Evolutionary conservation across 2,113 vertebrate species (phyloP), one percentile per base, ranked within the genome.

Genomic region (Nothobranchius furzeri): DNA sequence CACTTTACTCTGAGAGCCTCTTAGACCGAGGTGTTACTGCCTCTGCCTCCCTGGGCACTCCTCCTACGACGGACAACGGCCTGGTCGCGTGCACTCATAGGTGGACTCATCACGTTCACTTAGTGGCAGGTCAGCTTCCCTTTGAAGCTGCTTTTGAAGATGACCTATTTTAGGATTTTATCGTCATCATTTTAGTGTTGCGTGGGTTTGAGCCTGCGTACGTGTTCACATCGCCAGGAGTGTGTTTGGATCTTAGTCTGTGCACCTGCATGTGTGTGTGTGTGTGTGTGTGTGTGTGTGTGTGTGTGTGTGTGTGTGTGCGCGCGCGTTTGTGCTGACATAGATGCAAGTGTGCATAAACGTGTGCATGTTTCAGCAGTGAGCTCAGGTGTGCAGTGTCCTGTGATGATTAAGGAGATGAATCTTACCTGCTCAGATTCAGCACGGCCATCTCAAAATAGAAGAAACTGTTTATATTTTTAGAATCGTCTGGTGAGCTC

Each of bases 11-110:
- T 70, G 63, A 79, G 87, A 87, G 68, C 62, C 81, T 88, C 74
- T 90, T 81, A 86, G 70, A 68, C 70, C 62, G 70, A 89, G 86
- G 89, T 88, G 89, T 83, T 71, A 56, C 84, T 79, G 86, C 76
- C 76, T 78, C 64, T 67, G 51, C 48, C 60, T 81, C 78, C 20
- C 20, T 20, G 20, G 20, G 20, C 20, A 1, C 74, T 67, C 77
- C 65, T 68, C 66, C 79, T 73, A 76, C 68, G 56, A 79, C 73
- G 75, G 76, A 52, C 70, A 70, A 70, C 61, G 64, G 55, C 72
- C 54, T 42, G 75, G 63, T 82, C 64, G 64, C 81, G 78, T 76
- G 69, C 59, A 56, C 72, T 60, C 68, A 24, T 57, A 77, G 78
- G 60, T 68, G 62, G 68, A 81, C 76, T 75, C 57, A 72, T 77